Base-by-base conservation (phyloP, 2,113 vertebrate genomes). In the Carlito syrichta region DNA sequence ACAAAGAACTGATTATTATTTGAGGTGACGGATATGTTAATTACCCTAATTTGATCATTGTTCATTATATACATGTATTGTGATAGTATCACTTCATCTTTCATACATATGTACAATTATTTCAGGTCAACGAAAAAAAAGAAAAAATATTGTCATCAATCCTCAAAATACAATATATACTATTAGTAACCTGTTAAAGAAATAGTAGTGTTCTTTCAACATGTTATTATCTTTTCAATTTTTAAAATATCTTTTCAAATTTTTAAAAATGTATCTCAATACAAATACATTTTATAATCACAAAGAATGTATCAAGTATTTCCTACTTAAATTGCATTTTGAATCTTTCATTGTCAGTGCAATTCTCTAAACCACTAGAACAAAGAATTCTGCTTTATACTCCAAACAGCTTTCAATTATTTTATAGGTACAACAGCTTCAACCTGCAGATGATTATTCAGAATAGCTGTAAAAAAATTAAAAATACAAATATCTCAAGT, bases 381-480 rank as follows among this genome's bases (percentile, higher is more conserved):
- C 54, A 94, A 94, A 93, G 25, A 30, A 43, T 84, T 86, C 27
- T 89, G 45, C 32, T 69, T 81, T 84, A 32, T 23, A 20, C 35
- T 27, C 86, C 60, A 84, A 73, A 88, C 35, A 62, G 17, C 20
- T 89, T 92, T 89, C 43, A 74, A 62, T 71, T 87, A 88, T 81
- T 76, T 81, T 45, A 43, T 60, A 62, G 79, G 63, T 30, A 16
- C 38, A 91, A 43, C 16, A 89, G 20, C 27, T 68, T 89, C 62
- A 95, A 63, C 6, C 4, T 25, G 82, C 17, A 40, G 11, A 93
- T 86, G 60, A 89, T 66, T 69, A 96, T 58, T 96, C 52, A 96
- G 77, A 90, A 40, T 32, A 50, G 25, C 16, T 95, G n/a, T 63
- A 8, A 83, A 77, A 62, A 93, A 87, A 60, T 16, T 58, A 17